phyloP scores from a whole-genome alignment of 2,888 invertebrate species.

The Drosophila hawaiiensis region DNA sequence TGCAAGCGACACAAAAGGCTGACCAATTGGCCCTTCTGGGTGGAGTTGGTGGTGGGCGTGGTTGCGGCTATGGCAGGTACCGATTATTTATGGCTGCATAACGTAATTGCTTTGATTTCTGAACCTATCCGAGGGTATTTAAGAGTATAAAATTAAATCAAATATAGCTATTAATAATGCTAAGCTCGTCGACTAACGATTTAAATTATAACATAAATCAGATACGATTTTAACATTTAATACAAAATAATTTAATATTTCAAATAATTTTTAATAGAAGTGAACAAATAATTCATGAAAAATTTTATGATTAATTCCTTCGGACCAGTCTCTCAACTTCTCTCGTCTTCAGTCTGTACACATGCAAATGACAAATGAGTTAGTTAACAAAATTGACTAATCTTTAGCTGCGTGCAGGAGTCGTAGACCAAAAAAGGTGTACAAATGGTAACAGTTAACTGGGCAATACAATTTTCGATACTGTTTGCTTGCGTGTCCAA shows the following conservation, averaged over 20 bases:
- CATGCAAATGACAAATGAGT: constrained; percentile 50
- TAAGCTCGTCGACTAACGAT: neutral
- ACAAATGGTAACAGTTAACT: constrained; percentile 24
- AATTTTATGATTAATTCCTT: neutral
- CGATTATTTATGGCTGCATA: constrained; percentile 48
- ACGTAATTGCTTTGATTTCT: constrained; percentile 62
- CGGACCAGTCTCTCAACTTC: neutral
- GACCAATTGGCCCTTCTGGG: constrained; percentile 2
- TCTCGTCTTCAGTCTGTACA: neutral
- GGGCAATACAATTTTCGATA: constrained; percentile 9
- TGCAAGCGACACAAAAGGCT: constrained; percentile 49
- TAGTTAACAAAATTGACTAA: constrained; percentile 48
- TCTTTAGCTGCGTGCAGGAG: constrained; percentile 21
- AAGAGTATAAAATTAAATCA: constrained; percentile 20
- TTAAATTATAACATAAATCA: neutral
- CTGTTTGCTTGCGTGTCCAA: constrained; percentile 2
- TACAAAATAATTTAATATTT: neutral
- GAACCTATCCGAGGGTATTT: constrained; percentile 14
- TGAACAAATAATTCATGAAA: neutral
- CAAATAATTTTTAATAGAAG: neutral
- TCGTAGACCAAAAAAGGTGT: constrained; percentile 26
- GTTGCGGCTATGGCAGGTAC: constrained; percentile 13
- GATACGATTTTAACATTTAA: neutral
- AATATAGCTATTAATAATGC: constrained; percentile 18
- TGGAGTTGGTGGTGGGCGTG: constrained; percentile 23